A percentile compares a stretch with the other conserved stretches of the same genome.
These are phyloP conservation scores for Erebia aethiops DNA, from an alignment of 2,888 invertebrate species.

Conservation along the genomic window DNA sequence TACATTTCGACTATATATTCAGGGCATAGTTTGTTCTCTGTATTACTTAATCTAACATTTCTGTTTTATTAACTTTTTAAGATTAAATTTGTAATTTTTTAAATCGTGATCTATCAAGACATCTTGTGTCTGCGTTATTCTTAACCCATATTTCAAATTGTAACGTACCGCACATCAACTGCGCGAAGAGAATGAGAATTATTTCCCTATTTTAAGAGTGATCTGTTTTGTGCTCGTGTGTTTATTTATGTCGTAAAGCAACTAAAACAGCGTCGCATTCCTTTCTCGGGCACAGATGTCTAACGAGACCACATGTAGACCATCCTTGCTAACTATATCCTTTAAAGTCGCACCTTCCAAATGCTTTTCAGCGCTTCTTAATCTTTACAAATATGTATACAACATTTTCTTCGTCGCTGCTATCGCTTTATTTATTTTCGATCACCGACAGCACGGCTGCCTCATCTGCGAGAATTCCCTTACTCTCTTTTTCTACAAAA, in stretches of 20 bases:
- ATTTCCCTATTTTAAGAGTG: slow-evolving; percentile 1
- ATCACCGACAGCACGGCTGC: slow-evolving; percentile 11
- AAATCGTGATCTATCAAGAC: too few relatives aligned
- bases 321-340: slow-evolving; percentile 17
- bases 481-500: slow-evolving; percentile 12
- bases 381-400: neutral
- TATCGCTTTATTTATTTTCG: slow-evolving; percentile 17
- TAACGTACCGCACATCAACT: too few relatives aligned
- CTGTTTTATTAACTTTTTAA: too few relatives aligned
- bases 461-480: slow-evolving; percentile 9
- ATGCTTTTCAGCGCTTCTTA: slow-evolving; percentile 16
- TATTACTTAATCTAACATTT: too few relatives aligned
- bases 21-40: too few relatives aligned
- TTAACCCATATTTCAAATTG: too few relatives aligned
- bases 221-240: slow-evolving; percentile 10
- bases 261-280: slow-evolving; percentile 39
- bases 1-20: too few relatives aligned
- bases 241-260: slow-evolving; percentile 36
- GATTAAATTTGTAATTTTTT: too few relatives aligned
- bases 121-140: too few relatives aligned
- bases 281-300: slow-evolving; percentile 39
- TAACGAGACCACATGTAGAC: slow-evolving; percentile 33
- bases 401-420: slow-evolving; percentile 3
- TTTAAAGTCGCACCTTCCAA: slow-evolving; percentile 11
- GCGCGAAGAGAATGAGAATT: neutral